Evolutionary conservation across 2,797 vertebrate species (phyloP).

Genomic region (Pristis pectinata): DNA sequence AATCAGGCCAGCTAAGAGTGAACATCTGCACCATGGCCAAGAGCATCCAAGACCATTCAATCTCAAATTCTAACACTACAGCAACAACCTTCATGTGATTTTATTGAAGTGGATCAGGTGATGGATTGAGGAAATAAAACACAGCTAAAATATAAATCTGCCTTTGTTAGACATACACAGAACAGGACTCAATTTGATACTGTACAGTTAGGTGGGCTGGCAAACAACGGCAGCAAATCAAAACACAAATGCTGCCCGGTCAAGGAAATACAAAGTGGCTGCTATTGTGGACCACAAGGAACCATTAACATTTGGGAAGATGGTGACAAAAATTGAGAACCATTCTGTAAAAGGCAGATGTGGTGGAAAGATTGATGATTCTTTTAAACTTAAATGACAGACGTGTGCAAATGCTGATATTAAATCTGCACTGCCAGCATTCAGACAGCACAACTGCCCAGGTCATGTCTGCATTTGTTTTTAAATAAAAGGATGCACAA

Average conservation of each 20-base stretch:
- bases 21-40: neutral
- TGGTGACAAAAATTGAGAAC: neutral
- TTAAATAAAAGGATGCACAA: neutral
- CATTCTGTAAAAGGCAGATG: neutral
- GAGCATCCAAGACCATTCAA: neutral
- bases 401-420: neutral
- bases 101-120: neutral
- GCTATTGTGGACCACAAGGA: too few species aligned
- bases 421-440: neutral
- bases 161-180: too few species aligned
- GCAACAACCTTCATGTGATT: neutral
- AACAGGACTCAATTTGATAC: neutral
- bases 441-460: neutral
- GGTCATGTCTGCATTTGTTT: neutral
- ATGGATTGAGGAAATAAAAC: neutral
- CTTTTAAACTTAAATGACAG: too few species aligned
- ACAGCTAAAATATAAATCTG: neutral
- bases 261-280: too few species aligned
- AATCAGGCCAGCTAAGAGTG: neutral
- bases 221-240: neutral
- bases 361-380: neutral
- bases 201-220: neutral
- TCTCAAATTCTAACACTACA: neutral
- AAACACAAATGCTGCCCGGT: neutral
- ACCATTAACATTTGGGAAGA: neutral